Evolutionary conservation across 2,888 invertebrate genomes (phyloP), one percentile per base, ranked within the genome.

Genomic region (Limnephilus rhombicus): DNA sequence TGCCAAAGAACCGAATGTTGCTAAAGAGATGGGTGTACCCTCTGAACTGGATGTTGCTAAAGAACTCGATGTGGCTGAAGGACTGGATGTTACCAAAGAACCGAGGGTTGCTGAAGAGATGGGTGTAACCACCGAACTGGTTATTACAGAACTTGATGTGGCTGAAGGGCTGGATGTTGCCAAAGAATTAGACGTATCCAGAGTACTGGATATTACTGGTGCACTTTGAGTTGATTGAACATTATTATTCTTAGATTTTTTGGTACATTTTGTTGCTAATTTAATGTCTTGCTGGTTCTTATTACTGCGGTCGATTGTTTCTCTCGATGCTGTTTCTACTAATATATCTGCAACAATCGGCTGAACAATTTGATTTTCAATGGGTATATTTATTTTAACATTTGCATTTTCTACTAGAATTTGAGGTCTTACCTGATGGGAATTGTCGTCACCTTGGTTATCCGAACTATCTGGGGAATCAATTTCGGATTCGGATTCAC

Each of bases 401-500:
- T 29, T 41, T 89, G 18, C 89, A 13, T 90, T 85, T 80, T 93
- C 68, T 91, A 81, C 85, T 83, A 85, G n/a, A 91, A 34, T 89
- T 83, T 90, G 83, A 37, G n/a, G 34, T 53, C 91, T 91, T 91
- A 91, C 91, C 91, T 91, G 91, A 68, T 81, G 89, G 80, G 31
- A n/a, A 81, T 88, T 68, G 85, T 83, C 85, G 37, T 91, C 81
- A 29, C 45, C 87, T 91, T 90, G 49, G 49, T 34, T 53, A 53
- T 90, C 90, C 34, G 53, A 68, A 85, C 34, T 53, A 37, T 85
- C 34, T 15, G 37, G 68, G 31, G 68, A 68, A 34, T 91, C 88
- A 95, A 95, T 89, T 95, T 95, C 41, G 94, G 90, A 85, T 37
- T 85, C 68, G 29, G 90, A 90, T 85, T 82, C 85, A 37, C 82